Conservation (phyloP, 2,888 invertebrate genomes). For the Zhengitettix transpicula region DNA sequence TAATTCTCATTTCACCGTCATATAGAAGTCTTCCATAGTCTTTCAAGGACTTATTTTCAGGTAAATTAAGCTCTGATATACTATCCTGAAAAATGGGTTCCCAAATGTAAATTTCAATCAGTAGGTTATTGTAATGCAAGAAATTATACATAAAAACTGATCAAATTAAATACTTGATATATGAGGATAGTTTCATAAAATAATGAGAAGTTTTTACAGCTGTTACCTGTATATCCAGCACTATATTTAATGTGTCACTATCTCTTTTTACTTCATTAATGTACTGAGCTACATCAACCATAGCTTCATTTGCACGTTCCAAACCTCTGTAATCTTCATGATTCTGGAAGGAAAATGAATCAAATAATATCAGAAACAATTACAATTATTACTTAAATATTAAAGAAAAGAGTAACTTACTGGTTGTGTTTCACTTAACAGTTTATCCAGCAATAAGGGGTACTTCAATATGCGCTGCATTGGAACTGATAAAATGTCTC, state of each 20-base stretch:
- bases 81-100: constrained; percentile 35
- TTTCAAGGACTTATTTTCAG: constrained; percentile 62
- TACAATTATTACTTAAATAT: constrained; percentile 3
- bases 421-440: constrained; percentile 70
- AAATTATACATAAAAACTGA: not conserved
- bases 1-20: constrained; percentile 88
- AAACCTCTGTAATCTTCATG: constrained; percentile 72
- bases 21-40: constrained; percentile 83
- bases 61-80: constrained; percentile 67
- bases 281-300: constrained; percentile 92
- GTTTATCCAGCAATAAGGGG: constrained; percentile 79
- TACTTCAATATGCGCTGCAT: constrained; percentile 98
- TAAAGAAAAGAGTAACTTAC: constrained; percentile 28
- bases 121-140: not conserved
- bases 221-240: constrained; percentile 70
- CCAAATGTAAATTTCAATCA: no score
- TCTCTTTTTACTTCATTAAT: constrained; percentile 97
- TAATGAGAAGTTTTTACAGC: no score
- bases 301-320: constrained; percentile 79
- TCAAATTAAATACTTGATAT: no score
- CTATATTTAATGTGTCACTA: constrained; percentile 78
- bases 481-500: constrained; percentile 91
- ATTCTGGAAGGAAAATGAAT: constrained; percentile 29
- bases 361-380: not conserved
- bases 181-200: no score